Evolutionary conservation across 2,797 vertebrate species (phyloP), one percentile per base, ranked within the genome.

Genomic region (Microhierax caerulescens): DNA sequence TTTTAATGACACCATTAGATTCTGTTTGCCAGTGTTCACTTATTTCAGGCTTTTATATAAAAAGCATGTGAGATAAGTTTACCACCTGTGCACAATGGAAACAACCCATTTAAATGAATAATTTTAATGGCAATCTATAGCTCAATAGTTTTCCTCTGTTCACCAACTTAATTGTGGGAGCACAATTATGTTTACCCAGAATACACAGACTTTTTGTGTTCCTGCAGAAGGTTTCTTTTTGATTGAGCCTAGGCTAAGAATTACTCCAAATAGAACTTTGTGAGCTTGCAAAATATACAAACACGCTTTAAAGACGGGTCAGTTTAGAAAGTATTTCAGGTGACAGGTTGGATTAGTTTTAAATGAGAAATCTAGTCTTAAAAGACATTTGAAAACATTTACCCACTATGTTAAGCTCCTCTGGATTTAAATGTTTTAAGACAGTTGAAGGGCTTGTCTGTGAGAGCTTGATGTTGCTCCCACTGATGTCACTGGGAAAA

Each of bases 1-100:
- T 95, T 98, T 98, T 98, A 98, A 98, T 97, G 97, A 96, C 96
- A 91, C 97, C 84, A 97, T 98, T 98, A 97, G 96, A 96, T 91
- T 91, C 70, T 89, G 50, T 92, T 97, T 97, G 96, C 97, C 96
- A 93, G 94, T 76, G 78, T 78, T 97, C 89, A 32, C 93, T 96
- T 95, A 59, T 95, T 98, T 90, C 83, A 93, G 94, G 45, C 64
- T 95, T 86, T 96, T 97, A 93, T 88, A 95, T 56, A 90, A 97
- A 97, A 97, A 94, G 45, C 95, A 97, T 87, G 72, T 96, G 90
- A 97, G 88, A 89, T 95, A 97, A 96, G 79, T 98, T 98, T 97
- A 91, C 97, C 96, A 98, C 97, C 98, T 98, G 96, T 93, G 86
- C 63, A 70, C 74, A 91, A 74, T 96, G 73, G 89, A 90, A 97